phyloP scores from a whole-genome alignment of 2,888 invertebrate species.

The Lysandra coridon region DNA sequence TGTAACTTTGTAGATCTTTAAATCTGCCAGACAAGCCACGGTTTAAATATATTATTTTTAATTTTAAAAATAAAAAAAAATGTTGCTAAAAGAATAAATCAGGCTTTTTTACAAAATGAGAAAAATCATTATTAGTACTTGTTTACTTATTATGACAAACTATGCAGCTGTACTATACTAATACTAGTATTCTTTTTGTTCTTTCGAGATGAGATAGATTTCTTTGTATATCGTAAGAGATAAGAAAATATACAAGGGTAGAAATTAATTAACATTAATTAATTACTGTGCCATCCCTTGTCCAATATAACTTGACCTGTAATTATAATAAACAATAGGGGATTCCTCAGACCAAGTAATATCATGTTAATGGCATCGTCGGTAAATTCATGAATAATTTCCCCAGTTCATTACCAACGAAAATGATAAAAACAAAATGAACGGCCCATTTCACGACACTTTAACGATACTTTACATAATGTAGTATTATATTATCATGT shows the following conservation, averaged over 20 bases:
- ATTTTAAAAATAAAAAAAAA: no score
- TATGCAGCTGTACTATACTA: no score
- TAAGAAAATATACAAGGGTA: not conserved
- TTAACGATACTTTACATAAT: not conserved
- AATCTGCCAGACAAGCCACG: not conserved
- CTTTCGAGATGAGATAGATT: not conserved
- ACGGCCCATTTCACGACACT: not conserved
- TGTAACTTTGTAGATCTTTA: not conserved
- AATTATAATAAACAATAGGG: not conserved
- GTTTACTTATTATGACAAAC: no score
- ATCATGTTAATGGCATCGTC: not conserved
- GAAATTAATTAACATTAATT: not conserved
- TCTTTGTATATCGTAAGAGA: not conserved
- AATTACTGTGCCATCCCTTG: not conserved
- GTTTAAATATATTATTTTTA: not conserved
- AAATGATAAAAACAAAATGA: constrained; percentile 5
- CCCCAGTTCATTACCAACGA: constrained; percentile 1
- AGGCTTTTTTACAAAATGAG: no score
- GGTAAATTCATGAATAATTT: constrained; percentile 1
- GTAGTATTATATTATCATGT: not conserved
- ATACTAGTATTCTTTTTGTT: no score
- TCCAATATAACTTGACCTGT: not conserved
- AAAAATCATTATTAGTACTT: no score
- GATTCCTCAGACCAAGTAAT: not conserved
- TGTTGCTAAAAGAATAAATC: no score